Conservation (phyloP, 1,140 invertebrate species). For the Cyclina sinensis region DNA sequence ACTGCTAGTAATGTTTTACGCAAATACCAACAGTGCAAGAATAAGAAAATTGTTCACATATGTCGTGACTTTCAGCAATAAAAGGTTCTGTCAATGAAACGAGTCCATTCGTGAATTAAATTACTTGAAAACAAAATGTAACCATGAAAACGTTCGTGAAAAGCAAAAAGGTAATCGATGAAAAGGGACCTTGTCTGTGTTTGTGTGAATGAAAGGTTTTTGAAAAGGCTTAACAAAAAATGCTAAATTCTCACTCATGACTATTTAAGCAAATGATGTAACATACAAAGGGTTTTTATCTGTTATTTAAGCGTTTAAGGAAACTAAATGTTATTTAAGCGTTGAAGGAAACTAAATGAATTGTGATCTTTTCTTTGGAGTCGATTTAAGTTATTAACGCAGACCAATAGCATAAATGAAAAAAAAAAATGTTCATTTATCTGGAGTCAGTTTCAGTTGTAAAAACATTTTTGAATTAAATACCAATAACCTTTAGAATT, state of each 20-base stretch:
- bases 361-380: no score
- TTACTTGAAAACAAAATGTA: slow-evolving; percentile 23
- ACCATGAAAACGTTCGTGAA: slow-evolving; percentile 18
- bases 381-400: no score
- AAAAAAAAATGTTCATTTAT: no score
- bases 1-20: not conserved
- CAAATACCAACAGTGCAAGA: not conserved
- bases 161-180: not conserved
- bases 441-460: no score
- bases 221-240: not conserved
- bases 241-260: not conserved
- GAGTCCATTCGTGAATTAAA: not conserved
- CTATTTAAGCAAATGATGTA: slow-evolving; percentile 9
- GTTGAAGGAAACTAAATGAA: no score
- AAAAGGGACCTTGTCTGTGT: not conserved
- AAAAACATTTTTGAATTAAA: no score
- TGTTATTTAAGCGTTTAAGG: no score
- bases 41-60: slow-evolving; percentile 18
- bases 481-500: no score
- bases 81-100: not conserved
- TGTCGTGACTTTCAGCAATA: slow-evolving; percentile 24
- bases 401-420: no score
- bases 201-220: slow-evolving; percentile 20
- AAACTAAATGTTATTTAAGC: no score
- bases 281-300: no score